Percentiles rank a stretch among this genome's conserved stretches.
Conservation (phyloP, 2,888 invertebrate species). For the Hirtodrosophila confusa region DNA sequence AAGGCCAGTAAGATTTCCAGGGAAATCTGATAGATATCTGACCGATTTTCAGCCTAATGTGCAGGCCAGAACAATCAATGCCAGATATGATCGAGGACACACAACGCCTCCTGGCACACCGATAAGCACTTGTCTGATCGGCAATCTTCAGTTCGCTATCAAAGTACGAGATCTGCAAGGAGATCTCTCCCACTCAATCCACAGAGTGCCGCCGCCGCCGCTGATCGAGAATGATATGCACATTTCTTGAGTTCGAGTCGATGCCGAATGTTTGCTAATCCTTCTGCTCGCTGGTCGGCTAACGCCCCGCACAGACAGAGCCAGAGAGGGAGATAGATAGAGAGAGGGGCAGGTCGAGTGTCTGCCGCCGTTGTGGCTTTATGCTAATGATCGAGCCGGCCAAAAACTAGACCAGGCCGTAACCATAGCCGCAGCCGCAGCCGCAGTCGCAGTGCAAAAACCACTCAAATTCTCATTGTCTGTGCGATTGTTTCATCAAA, state of each 20-base stretch:
- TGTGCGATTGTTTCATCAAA: constrained; percentile 70
- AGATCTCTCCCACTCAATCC: constrained; percentile 29
- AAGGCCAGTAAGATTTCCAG: constrained; percentile 50
- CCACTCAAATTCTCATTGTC: constrained; percentile 77
- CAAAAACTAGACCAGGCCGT: constrained; percentile 65
- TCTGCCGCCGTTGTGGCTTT: constrained; percentile 77
- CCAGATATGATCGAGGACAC: constrained; percentile 40
- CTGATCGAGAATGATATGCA: constrained; percentile 74
- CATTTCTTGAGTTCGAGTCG: constrained; percentile 50
- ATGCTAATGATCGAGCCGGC: constrained; percentile 77
- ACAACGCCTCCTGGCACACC: constrained; percentile 39
- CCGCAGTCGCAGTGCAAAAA: constrained; percentile 53
- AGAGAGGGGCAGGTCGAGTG: constrained; percentile 33
- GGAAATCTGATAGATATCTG: constrained; percentile 63
- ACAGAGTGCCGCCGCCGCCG: constrained; percentile 33
- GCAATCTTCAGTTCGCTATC: constrained; percentile 57
- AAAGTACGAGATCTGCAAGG: constrained; percentile 38
- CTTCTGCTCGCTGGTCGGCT: constrained; percentile 64
- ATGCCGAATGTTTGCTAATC: constrained; percentile 51
- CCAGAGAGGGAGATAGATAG: neutral
- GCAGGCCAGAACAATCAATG: constrained; percentile 26
- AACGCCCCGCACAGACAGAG: constrained; percentile 65
- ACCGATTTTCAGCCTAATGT: constrained; percentile 46
- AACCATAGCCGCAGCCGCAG: constrained; percentile 37
- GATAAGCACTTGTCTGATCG: constrained; percentile 76